phyloP scores from a whole-genome alignment of 2,113 vertebrate genomes.

The Aegithalos caudatus region DNA sequence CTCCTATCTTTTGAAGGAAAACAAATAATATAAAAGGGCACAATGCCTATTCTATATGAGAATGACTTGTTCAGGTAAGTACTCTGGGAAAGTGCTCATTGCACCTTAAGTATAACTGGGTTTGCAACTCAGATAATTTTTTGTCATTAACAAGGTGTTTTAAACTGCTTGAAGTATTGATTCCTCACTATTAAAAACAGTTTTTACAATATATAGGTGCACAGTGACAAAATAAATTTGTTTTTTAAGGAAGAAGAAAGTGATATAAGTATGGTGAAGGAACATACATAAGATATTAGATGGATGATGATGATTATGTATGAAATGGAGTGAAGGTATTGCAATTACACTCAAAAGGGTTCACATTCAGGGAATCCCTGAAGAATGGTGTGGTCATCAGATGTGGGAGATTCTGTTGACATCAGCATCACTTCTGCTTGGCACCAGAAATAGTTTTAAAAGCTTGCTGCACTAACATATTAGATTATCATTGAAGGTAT shows the following conservation, averaged over 20 bases:
- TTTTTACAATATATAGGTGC: slow-evolving; percentile 24
- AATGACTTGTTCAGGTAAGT: neutral
- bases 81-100: neutral
- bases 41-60: neutral
- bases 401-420: slow-evolving; percentile 50
- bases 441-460: slow-evolving; percentile 65
- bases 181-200: neutral
- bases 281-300: slow-evolving; percentile 6
- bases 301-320: neutral
- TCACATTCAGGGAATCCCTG: slow-evolving; percentile 58
- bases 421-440: slow-evolving; percentile 60
- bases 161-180: neutral
- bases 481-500: slow-evolving; percentile 51
- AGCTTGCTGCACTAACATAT: slow-evolving; percentile 61
- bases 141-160: neutral
- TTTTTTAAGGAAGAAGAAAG: slow-evolving; percentile 6
- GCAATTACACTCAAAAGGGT: slow-evolving; percentile 49
- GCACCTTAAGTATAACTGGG: neutral
- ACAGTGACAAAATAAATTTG: slow-evolving; percentile 42
- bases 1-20: neutral
- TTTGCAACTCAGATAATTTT: neutral
- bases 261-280: slow-evolving; percentile 51
- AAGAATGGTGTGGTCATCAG: slow-evolving; percentile 58
- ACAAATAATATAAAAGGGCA: neutral
- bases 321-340: slow-evolving; percentile 30